Conservation (phyloP, 2,888 invertebrate genomes). For the Acronicta leporina region DNA sequence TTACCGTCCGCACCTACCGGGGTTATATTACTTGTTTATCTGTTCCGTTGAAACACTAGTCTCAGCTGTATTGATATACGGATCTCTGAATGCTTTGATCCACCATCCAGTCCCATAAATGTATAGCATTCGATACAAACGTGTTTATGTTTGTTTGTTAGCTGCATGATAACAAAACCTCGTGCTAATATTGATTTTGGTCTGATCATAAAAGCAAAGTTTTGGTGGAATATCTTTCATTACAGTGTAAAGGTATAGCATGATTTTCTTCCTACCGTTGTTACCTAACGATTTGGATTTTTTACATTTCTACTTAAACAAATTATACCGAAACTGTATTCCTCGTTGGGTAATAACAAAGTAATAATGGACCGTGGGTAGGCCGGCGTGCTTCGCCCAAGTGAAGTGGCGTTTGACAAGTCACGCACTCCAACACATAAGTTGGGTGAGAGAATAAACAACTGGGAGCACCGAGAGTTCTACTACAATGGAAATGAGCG, state of each 20-base stretch:
- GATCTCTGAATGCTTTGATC: constrained; percentile 51
- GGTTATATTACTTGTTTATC: constrained; percentile 61
- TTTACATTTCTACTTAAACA: constrained; percentile 20
- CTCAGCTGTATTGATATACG: constrained; percentile 65
- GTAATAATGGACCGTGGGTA: constrained; percentile 59
- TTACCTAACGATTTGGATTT: background rate
- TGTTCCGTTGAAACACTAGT: constrained; percentile 64
- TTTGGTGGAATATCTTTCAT: constrained; percentile 7
- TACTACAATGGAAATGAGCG: constrained; percentile 55
- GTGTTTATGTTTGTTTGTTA: constrained; percentile 37
- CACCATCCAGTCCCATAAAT: constrained; percentile 29
- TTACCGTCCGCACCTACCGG: constrained; percentile 73
- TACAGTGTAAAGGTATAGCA: constrained; percentile 1
- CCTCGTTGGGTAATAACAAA: constrained; percentile 48
- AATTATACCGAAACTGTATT: constrained; percentile 31
- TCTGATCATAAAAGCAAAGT: constrained; percentile 16
- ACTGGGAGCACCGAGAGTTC: constrained; percentile 60
- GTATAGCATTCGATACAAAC: constrained; percentile 23
- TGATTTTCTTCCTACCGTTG: background rate
- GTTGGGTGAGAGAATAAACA: constrained; percentile 73
- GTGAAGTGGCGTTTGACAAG: constrained; percentile 74
- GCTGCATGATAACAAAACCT: constrained; percentile 31
- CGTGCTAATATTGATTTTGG: constrained; percentile 32
- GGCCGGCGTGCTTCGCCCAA: constrained; percentile 54
- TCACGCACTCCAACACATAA: constrained; percentile 73